These are phyloP conservation scores for Pristionchus exspectatus DNA, from an alignment of 2,888 invertebrate genomes.

Conservation along the genomic window DNA sequence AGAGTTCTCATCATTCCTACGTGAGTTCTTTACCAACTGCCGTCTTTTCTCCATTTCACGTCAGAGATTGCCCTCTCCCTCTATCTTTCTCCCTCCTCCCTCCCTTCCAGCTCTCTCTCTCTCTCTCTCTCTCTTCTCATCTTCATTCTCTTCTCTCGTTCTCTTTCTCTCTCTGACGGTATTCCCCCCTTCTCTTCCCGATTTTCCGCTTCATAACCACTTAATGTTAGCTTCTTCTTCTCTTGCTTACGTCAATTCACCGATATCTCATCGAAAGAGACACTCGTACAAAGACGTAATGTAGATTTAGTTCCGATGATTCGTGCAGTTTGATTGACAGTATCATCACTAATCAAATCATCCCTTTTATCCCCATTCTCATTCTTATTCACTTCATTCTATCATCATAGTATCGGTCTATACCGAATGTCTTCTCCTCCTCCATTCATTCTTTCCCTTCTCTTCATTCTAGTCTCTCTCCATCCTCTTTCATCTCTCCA, in stretches of 20 bases:
- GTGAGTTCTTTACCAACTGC: slow-evolving; percentile 36
- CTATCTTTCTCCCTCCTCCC: neutral
- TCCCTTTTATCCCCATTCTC: neutral
- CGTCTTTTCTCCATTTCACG: slow-evolving; percentile 27
- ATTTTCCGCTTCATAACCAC: slow-evolving; percentile 44
- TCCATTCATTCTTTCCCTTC: neutral
- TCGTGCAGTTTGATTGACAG: neutral
- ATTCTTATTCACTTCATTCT: neutral
- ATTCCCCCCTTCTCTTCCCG: slow-evolving; percentile 13
- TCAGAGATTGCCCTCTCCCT: slow-evolving; percentile 24
- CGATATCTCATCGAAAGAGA: neutral
- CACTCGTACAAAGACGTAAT: neutral
- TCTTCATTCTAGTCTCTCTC: slow-evolving; percentile 1
- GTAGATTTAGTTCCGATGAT: neutral
- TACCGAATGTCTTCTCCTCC: neutral
- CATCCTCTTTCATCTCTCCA: slow-evolving; percentile 14
- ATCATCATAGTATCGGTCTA: slow-evolving; percentile 9
- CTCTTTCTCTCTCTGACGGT: slow-evolving; percentile 13
- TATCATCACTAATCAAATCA: slow-evolving; percentile 16
- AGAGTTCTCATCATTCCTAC: slow-evolving; percentile 33
- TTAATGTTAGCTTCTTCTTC: slow-evolving; percentile 22
- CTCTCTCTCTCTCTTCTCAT: neutral
- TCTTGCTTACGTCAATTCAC: slow-evolving; percentile 21
- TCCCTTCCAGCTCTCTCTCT: neutral
- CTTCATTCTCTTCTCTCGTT: neutral